Evolutionary conservation across 2,797 vertebrate genomes (phyloP).

Genomic region (Delichon dasypus): DNA sequence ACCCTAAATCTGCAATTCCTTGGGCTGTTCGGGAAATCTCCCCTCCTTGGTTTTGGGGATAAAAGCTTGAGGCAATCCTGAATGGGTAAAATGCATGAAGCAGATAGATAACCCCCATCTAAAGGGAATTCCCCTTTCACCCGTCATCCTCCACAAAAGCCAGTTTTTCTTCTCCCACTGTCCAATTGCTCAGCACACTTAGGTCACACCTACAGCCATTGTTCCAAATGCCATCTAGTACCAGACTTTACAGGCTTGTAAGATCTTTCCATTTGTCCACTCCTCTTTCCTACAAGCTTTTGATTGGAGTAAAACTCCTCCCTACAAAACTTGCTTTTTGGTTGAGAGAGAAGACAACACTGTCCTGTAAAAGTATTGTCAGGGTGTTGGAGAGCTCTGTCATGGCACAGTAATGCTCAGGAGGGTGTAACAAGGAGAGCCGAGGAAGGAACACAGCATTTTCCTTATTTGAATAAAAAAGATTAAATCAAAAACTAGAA

Average conservation of each 20-base stretch:
- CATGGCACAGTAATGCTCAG: neutral
- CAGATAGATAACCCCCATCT: neutral
- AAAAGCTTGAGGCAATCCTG: neutral
- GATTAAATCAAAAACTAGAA: neutral
- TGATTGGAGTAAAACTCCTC: neutral
- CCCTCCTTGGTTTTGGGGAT: neutral
- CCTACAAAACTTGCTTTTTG: neutral
- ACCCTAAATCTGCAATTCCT: neutral
- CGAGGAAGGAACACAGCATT: constrained; percentile 12
- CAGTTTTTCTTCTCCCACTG: neutral
- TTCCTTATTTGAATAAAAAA: neutral
- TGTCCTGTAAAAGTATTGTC: neutral
- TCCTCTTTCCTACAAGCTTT: neutral
- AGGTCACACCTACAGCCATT: neutral
- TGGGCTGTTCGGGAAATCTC: neutral
- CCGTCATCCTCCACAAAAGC: neutral
- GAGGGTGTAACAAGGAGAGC: neutral
- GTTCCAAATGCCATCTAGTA: neutral
- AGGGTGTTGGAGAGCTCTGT: neutral
- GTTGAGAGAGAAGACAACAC: neutral
- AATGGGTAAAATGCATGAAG: neutral
- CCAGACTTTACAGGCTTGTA: neutral
- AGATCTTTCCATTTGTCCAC: neutral
- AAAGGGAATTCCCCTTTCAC: neutral
- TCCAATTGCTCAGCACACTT: neutral